These are phyloP conservation scores for Hippasteria phrygiana DNA, from an alignment of 53 echinoderm and acorn worm genomes.

Conservation along the genomic window DNA sequence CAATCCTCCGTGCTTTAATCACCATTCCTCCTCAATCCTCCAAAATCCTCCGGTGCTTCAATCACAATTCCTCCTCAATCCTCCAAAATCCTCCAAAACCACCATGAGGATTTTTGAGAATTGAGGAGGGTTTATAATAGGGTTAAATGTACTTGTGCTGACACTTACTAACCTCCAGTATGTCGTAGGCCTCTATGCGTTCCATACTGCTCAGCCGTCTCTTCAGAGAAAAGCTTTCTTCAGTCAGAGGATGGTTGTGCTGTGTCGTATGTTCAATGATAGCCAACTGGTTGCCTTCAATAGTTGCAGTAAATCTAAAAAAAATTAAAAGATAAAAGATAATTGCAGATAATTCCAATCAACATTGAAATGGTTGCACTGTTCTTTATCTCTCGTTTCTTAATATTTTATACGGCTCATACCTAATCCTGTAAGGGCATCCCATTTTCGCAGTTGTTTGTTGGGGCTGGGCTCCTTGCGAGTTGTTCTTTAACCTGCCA, in stretches of 20 bases:
- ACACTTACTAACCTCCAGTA: neutral
- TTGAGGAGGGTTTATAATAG: no score
- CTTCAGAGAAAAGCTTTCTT: slow-evolving; percentile 24
- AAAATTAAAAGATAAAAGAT: neutral
- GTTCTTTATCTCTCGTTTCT: neutral
- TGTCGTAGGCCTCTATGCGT: slow-evolving; percentile 1
- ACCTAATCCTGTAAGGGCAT: slow-evolving; percentile 18
- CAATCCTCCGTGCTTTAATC: no score
- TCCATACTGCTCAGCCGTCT: slow-evolving; percentile 13
- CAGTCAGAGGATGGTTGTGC: slow-evolving; percentile 33
- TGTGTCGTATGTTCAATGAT: neutral
- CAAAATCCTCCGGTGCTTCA: no score
- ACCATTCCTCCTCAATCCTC: no score
- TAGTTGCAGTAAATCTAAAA: slow-evolving; percentile 15
- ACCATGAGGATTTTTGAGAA: neutral
- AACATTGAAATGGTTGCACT: neutral
- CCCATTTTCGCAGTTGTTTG: slow-evolving; percentile 11
- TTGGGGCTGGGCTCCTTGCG: slow-evolving; percentile 7
- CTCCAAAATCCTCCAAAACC: neutral
- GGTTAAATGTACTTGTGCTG: neutral
- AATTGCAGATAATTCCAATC: neutral
- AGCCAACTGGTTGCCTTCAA: slow-evolving; percentile 17
- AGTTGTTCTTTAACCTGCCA: neutral
- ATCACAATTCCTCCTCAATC: no score
- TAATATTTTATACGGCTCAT: neutral